These are phyloP conservation scores for Aeoliscus strigatus DNA, from an alignment of 2,797 vertebrate species.

Conservation along the genomic window DNA sequence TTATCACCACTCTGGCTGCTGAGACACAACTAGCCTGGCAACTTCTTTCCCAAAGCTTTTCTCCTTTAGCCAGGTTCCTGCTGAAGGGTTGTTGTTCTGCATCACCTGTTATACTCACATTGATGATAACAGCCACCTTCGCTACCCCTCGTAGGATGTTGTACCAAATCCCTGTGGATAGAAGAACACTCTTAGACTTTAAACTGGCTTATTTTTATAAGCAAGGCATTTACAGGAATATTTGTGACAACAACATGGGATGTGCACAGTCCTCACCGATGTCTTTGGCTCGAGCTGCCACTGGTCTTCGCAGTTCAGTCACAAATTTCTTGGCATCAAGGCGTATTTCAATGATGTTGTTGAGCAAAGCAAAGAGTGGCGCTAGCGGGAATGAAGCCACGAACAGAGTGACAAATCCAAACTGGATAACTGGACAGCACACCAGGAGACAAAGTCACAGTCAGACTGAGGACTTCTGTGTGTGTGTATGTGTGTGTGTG, in stretches of 20 bases:
- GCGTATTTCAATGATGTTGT: conserved; percentile 98
- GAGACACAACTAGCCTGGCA: too few species aligned
- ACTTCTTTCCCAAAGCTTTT: too few species aligned
- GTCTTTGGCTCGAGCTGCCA: conserved; percentile 93
- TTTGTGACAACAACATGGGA: too few species aligned
- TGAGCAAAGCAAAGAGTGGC: conserved; percentile 92
- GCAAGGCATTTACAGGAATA: too few species aligned
- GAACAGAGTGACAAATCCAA: conserved; percentile 95
- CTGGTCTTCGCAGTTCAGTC: conserved; percentile 87
- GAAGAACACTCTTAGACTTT: too few species aligned
- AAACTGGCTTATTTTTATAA: too few species aligned
- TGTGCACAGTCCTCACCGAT: conserved; percentile 78
- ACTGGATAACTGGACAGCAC: conserved; percentile 88
- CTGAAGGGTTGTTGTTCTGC: too few species aligned
- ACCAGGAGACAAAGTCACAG: too few species aligned
- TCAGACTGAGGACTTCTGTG: too few species aligned
- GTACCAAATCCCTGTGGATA: conserved; percentile 92
- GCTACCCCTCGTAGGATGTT: conserved; percentile 91
- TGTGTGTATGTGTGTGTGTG: background rate
- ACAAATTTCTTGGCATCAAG: conserved; percentile 97
- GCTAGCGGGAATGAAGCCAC: conserved; percentile 96
- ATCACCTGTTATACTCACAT: conserved; percentile 82
- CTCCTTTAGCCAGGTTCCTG: too few species aligned
- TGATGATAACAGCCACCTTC: conserved; percentile 96
- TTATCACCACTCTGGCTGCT: too few species aligned